Percentiles rank a stretch among this genome's conserved stretches.
Evolutionary conservation across 2,888 invertebrate genomes (phyloP).

Genomic region (Yponomeuta malinellus): DNA sequence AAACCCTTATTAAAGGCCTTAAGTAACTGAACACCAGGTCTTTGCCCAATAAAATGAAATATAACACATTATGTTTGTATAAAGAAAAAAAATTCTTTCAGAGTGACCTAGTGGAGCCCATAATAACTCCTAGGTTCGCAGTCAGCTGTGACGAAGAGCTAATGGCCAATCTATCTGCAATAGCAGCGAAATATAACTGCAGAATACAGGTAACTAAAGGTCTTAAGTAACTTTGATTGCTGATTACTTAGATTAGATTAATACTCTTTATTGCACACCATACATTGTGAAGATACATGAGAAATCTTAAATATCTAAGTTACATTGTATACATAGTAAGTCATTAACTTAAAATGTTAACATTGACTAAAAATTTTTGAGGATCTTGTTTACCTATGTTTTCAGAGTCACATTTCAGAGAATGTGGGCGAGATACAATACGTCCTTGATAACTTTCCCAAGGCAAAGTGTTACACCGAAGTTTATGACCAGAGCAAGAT

Average conservation of each 20-base stretch:
- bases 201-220: slow-evolving; percentile 80
- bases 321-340: too few relatives aligned
- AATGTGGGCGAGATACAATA: slow-evolving; percentile 82
- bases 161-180: slow-evolving; percentile 78
- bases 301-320: too few relatives aligned
- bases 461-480: slow-evolving; percentile 79
- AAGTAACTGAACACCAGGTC: too few relatives aligned
- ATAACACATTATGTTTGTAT: background rate
- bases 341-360: too few relatives aligned
- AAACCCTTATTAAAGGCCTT: too few relatives aligned
- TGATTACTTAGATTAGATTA: background rate
- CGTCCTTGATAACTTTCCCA: slow-evolving; percentile 76
- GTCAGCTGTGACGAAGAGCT: slow-evolving; percentile 84
- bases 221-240: too few relatives aligned
- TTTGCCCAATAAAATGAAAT: background rate
- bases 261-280: too few relatives aligned
- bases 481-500: slow-evolving; percentile 86
- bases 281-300: too few relatives aligned
- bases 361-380: too few relatives aligned
- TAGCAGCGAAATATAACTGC: slow-evolving; percentile 81
- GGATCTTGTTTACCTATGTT: slow-evolving; percentile 21
- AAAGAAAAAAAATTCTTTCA: slow-evolving; percentile 43
- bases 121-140: slow-evolving; percentile 92
- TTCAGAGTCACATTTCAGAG: slow-evolving; percentile 91
- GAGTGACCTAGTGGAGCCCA: slow-evolving; percentile 82